Evolutionary conservation across 2,113 vertebrate species (phyloP), one percentile per base, ranked within the genome.

Genomic region (Vireo altiloquus): DNA sequence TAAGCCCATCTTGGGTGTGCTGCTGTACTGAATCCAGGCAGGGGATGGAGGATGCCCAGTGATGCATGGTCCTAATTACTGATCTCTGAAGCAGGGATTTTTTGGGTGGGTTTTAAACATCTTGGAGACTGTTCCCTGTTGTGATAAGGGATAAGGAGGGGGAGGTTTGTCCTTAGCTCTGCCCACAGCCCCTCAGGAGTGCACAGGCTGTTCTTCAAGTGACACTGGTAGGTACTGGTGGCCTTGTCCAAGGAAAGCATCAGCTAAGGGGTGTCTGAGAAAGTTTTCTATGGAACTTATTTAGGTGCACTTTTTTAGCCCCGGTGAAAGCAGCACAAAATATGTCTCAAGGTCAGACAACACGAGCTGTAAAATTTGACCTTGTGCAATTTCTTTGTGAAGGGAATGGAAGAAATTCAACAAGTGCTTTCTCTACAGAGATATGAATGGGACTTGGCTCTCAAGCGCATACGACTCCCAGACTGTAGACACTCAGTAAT

Each of bases 401-500:
- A 78, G 22, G 15, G 28, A 57, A n/a, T 3, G 28, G 64, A 89
- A 37, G 11, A 72, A 61, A 74, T 61, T 25, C 35, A 24, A 17
- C 17, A 54, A 81, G 27, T 5, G 19, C 10, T 52, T 91, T 86
- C 44, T 40, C 63, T 74, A 13, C 7, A 8, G 39, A 49, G 30
- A 33, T 23, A 49, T 72, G 75, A 50, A 40, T 42, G 70, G 42
- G 40, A 63, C 57, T 37, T 28, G 12, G 15, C 21, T 56, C 25
- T 37, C 31, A 77, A 49, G 49, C 10, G 9, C 13, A 27, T 37
- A 6, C 3, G 5, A 31, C 59, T 84, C 33, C 14, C 54, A 66
- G 28, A 11, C 28, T 68, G 31, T 2, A 69, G 31, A 35, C 1
- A 9, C 8, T 24, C 0, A 3, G 18, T 49, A 65, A 54, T 39